Evolutionary conservation across 2,888 invertebrate genomes (phyloP), one percentile per base, ranked within the genome.

Genomic region (Napeogenes inachia): DNA sequence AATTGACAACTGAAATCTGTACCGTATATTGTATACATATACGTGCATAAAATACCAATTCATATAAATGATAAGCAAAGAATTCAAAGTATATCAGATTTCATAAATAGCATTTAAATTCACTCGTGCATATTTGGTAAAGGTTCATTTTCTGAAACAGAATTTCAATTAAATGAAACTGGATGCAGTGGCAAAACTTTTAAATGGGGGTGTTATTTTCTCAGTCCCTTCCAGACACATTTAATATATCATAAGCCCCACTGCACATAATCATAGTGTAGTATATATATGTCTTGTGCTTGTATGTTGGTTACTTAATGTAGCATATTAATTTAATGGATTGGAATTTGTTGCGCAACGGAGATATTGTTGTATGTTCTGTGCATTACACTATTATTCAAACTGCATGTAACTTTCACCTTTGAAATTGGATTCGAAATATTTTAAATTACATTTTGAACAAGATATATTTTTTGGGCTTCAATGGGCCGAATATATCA

Each of bases 221-320:
- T 54, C 6, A 50, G 47, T 45, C 66, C 67, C 71, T 73, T 70
- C 73, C 70, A 78, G 76, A 78, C 76, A 75, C 71, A 77, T 81
- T 81, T 76, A 76, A 60, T 73, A 77, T 30, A 50, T 50, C 30
- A 50, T 75, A 74, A 76, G 79, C 77, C 72, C 74, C 74, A 74
- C 67, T 75, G 76, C 77, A 76, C 78, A 74, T 69, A 68, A 12
- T 21, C 21, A 21, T 13, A 4, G 53, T 58, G 8, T 6, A 5
- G 13, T 58, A 21, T 42, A n/a, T 45, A 59, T 32, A 6, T 3
- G 8, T 45, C 21, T 21, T 38, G 13, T 21, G 12, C 13, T n/a
- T 50, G 13, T 38, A 50, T 46, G 38, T 53, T 42, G 56, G 32
- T 56, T 53, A 42, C n/a, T 55, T 21, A 54, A 45, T 38, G 50